Evolutionary conservation across 2,113 vertebrate species (phyloP).

Genomic region (Leuciscus idus): DNA sequence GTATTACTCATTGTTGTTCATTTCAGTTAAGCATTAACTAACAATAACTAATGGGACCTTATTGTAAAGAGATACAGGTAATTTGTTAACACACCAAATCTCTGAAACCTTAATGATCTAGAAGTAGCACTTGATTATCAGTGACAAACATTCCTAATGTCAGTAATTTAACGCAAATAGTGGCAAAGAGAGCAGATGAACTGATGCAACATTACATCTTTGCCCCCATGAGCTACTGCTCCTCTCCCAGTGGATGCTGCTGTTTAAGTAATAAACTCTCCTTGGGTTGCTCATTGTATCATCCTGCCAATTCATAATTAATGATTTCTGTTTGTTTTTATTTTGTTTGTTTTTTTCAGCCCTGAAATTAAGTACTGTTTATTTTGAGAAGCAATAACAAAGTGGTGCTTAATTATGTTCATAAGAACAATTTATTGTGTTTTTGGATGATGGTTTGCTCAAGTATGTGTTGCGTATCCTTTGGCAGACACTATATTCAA

Average conservation of each 20-base stretch:
- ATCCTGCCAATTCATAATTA: constrained; percentile 45
- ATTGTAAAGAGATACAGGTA: neutral
- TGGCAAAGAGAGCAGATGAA: constrained; percentile 34
- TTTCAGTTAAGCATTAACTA: neutral
- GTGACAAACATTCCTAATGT: constrained; percentile 22
- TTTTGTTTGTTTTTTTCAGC: neutral
- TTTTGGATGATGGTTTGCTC: constrained; percentile 3
- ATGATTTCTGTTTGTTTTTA: constrained; percentile 33
- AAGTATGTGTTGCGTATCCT: too few species aligned
- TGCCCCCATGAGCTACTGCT: constrained; percentile 33
- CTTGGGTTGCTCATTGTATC: constrained; percentile 41
- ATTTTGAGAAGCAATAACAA: constrained; percentile 14
- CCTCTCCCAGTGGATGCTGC: constrained; percentile 1
- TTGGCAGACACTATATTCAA: neutral
- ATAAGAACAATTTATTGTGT: constrained; percentile 9
- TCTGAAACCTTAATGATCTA: neutral
- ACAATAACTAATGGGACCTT: neutral
- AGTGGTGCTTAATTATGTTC: constrained; percentile 8
- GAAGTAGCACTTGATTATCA: constrained; percentile 21
- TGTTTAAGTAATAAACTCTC: constrained; percentile 45
- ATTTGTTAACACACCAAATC: neutral
- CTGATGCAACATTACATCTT: constrained; percentile 1
- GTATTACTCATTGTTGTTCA: neutral
- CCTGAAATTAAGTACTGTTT: constrained; percentile 42
- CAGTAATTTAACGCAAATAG: constrained; percentile 45